Evolutionary conservation across 1,140 invertebrate species (phyloP).

Genomic region (Sycophaga agraensis): DNA sequence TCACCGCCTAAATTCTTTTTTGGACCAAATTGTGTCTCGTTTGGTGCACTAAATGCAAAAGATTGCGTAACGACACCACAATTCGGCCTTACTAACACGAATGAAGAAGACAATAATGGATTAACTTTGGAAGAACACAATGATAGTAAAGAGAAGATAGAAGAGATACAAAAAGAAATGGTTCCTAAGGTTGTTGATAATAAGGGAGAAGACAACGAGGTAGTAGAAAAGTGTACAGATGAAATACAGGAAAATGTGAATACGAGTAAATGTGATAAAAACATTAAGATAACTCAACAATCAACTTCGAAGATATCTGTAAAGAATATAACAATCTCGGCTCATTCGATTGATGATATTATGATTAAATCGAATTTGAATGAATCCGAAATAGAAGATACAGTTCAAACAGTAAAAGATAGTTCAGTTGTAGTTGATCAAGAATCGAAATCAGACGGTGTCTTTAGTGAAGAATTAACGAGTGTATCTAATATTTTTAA

Average conservation of each 20-base stretch:
- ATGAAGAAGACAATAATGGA: slow-evolving; percentile 1
- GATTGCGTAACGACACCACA: slow-evolving; percentile 1
- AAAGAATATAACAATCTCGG: too few relatives aligned
- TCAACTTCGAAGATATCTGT: too few relatives aligned
- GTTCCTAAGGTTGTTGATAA: background rate
- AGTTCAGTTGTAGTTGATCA: too few relatives aligned
- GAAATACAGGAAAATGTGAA: background rate
- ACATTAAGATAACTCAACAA: too few relatives aligned
- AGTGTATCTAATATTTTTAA: too few relatives aligned
- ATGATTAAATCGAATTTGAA: too few relatives aligned
- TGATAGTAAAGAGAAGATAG: background rate
- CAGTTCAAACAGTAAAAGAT: too few relatives aligned
- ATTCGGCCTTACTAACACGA: background rate
- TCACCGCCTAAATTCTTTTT: slow-evolving; percentile 53
- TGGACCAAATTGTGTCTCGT: slow-evolving; percentile 55
- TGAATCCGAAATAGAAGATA: too few relatives aligned
- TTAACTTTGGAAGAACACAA: too few relatives aligned
- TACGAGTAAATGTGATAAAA: background rate
- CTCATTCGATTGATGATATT: too few relatives aligned
- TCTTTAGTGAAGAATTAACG: too few relatives aligned
- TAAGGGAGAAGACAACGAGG: background rate
- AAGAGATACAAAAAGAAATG: slow-evolving; percentile 17
- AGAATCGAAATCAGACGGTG: too few relatives aligned
- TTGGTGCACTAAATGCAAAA: slow-evolving; percentile 29
- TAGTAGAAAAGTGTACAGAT: background rate